A percentile compares a stretch with the other conserved stretches of the same genome.
phyloP scores from a whole-genome alignment of 2,888 invertebrate species.

The Leptinotarsa rubiginosa region DNA sequence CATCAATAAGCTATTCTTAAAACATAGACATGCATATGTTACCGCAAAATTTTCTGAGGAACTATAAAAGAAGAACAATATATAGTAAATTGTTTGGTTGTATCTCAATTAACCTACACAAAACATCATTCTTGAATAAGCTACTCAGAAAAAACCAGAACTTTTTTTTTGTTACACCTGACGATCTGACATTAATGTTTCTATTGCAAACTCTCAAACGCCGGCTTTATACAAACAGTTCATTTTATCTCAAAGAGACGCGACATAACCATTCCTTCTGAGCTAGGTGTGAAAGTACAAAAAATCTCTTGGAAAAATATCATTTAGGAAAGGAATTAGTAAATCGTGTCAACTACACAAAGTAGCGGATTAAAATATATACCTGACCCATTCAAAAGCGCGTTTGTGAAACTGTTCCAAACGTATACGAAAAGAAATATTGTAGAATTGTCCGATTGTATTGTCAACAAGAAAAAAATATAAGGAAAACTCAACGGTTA shows the following conservation, averaged over 20 bases:
- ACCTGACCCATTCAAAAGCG: conserved; percentile 38
- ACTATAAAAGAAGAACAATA: too few species aligned
- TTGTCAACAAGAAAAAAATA: neutral
- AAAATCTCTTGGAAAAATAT: conserved; percentile 35
- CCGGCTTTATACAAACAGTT: conserved; percentile 5
- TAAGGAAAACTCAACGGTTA: neutral
- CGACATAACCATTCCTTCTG: neutral
- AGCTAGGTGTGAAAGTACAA: conserved; percentile 20
- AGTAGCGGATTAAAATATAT: conserved; percentile 40
- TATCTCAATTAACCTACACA: too few species aligned
- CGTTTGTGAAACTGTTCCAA: conserved; percentile 16
- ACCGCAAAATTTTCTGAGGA: too few species aligned
- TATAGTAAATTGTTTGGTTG: too few species aligned
- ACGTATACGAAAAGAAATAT: neutral
- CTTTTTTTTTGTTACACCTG: neutral
- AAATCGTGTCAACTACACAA: conserved; percentile 40
- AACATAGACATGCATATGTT: too few species aligned
- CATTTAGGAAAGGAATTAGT: conserved; percentile 37
- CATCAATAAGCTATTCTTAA: too few species aligned
- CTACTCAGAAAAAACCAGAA: neutral
- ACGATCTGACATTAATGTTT: neutral
- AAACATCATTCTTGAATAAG: too few species aligned
- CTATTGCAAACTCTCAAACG: neutral
- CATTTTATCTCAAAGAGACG: neutral
- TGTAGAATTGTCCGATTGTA: neutral